A percentile compares a stretch with the other conserved stretches of the same genome.
Conservation (phyloP, 1,140 invertebrate genomes). For the Apocrypta bakeri region DNA sequence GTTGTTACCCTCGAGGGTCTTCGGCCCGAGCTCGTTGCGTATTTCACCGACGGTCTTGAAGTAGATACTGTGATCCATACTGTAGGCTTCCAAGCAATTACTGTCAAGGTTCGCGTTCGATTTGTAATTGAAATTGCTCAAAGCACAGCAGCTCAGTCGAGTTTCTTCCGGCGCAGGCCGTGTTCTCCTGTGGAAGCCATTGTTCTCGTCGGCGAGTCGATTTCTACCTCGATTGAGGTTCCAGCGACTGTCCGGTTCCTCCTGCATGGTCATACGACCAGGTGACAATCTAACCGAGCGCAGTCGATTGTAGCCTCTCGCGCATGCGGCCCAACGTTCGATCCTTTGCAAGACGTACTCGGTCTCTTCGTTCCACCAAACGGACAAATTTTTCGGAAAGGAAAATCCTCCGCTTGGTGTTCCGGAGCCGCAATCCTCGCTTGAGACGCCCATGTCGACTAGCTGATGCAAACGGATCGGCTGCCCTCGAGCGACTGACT, state of each 20-base stretch:
- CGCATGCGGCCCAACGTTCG: conserved; percentile 67
- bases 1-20: not conserved
- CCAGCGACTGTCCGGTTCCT: conserved; percentile 56
- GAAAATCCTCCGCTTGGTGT: conserved; percentile 26
- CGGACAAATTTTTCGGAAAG: conserved; percentile 16
- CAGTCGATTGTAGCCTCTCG: conserved; percentile 68
- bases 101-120: conserved; percentile 67
- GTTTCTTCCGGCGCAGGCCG: not conserved
- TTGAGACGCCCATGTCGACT: conserved; percentile 19
- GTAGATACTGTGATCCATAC: conserved; percentile 72
- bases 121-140: conserved; percentile 65
- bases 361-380: conserved; percentile 70
- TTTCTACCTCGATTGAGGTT: conserved; percentile 54
- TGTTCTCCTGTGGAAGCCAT: conserved; percentile 8
- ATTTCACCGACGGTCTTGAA: conserved; percentile 71
- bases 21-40: conserved; percentile 18
- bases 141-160: conserved; percentile 24
- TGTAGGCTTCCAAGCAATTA: conserved; percentile 66
- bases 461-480: not conserved
- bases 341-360: conserved; percentile 69
- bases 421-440: conserved; percentile 40
- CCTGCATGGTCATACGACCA: conserved; percentile 61
- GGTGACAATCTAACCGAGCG: conserved; percentile 60
- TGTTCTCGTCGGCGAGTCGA: conserved; percentile 56
- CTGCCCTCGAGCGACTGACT: conserved; percentile 10